A percentile compares a stretch with the other conserved stretches of the same genome.
These are phyloP conservation scores for Lasioglossum leucozonium DNA, from an alignment of 2,888 invertebrate species.

Conservation along the genomic window DNA sequence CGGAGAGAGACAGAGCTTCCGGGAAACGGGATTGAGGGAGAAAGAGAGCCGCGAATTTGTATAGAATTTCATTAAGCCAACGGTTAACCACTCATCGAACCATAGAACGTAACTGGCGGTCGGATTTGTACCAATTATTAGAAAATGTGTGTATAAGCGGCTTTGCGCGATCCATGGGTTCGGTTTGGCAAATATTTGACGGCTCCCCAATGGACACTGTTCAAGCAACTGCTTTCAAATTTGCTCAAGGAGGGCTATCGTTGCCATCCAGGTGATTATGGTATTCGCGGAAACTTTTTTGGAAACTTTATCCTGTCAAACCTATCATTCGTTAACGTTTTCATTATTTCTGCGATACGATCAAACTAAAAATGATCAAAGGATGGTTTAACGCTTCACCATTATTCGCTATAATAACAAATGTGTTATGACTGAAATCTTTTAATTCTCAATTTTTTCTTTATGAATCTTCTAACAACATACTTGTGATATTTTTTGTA, in stretches of 20 bases:
- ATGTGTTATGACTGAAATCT: too few species aligned
- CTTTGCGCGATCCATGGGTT: conserved; percentile 62
- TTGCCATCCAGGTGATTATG: background rate
- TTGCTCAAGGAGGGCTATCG: background rate
- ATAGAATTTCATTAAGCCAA: conserved; percentile 75
- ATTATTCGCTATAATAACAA: too few species aligned
- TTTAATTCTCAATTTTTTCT: too few species aligned
- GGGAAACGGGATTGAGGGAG: conserved; percentile 11
- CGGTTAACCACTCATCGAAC: conserved; percentile 75
- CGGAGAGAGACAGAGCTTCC: conserved; percentile 25
- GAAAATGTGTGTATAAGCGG: conserved; percentile 72
- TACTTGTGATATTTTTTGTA: too few species aligned
- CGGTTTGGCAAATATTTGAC: conserved; percentile 70
- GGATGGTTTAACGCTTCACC: too few species aligned
- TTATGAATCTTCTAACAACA: too few species aligned
- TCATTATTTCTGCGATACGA: background rate
- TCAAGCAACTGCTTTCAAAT: conserved; percentile 6
- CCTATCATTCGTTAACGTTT: background rate
- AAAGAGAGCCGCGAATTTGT: conserved; percentile 63
- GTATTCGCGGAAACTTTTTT: background rate
- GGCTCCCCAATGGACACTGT: conserved; percentile 68
- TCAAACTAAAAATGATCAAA: background rate
- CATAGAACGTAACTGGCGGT: conserved; percentile 74
- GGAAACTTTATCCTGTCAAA: background rate
- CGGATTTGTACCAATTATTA: conserved; percentile 75